Base-by-base conservation (phyloP, 2,888 invertebrate genomes). In the Drosophila fulvimacula region DNA sequence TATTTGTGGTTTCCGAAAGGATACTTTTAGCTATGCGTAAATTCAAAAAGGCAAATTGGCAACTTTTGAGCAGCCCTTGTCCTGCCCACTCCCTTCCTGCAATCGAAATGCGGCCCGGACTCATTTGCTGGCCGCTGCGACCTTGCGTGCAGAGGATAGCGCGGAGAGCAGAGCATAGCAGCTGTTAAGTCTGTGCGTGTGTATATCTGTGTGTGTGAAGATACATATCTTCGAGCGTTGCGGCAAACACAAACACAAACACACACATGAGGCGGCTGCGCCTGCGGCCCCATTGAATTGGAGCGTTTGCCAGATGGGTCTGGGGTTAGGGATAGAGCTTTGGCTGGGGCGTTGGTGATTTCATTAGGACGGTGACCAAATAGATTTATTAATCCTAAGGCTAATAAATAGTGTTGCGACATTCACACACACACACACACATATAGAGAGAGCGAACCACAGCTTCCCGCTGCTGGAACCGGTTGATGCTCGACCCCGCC, bases 321-420 rank as follows among this genome's bases (percentile, higher is more conserved):
- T 24, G 61, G 75, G 42, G 55, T 41, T 21, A 27, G 32, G 52
- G 51, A 41, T 34, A 30, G 44, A 52, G 52, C 34, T 58, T 49
- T 56, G 46, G 49, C 57, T 68, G 42, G 59, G 49, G 77, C 74
- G 72, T 78, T 79, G 79, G 70, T 82, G 88, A 88, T 88, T 88
- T 83, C 82, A 88, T 82, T 88, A 87, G 88, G 86, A 79, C 87
- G 91, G 91, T 91, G 91, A 91, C 91, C 91, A 91, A 91, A 91
- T 91, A 91, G 91, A 91, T 91, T 91, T 91, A 91, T 91, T 91
- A 91, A 91, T 91, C 90, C 90, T 91, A 74, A 79, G 84, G 90
- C 90, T 91, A 91, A 91, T 91, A 90, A 91, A 91, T 91, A 91
- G 88, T 89, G 86, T 81, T 84, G 88, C 84, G 90, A 85, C 88